Conservation (phyloP, 2,797 vertebrate species). For the Nasua narica region DNA sequence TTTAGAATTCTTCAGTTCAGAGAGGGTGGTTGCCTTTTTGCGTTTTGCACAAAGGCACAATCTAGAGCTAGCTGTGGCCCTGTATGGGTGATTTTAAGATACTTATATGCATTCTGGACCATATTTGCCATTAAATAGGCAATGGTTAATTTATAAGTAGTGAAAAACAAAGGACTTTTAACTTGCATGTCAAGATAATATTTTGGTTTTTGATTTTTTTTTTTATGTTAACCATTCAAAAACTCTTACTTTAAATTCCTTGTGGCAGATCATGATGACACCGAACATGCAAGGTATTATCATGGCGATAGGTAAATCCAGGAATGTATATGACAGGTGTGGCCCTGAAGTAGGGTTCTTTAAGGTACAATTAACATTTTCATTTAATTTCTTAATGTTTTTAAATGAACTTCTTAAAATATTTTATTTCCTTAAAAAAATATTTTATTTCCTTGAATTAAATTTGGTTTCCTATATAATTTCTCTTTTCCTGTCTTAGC, state of each 20-base stretch:
- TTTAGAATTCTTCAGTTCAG: background rate
- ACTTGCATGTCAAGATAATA: constrained; percentile 80
- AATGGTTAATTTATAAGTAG: constrained; percentile 52
- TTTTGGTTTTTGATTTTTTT: constrained; percentile 71
- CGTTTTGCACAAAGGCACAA: background rate
- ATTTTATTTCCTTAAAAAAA: constrained; percentile 30
- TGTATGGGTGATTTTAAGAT: constrained; percentile 31
- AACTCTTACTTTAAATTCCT: constrained; percentile 84
- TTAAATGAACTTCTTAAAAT: constrained; percentile 53
- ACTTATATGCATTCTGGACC: constrained; percentile 39
- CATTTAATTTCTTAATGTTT: constrained; percentile 71
- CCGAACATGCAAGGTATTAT: constrained; percentile 99
- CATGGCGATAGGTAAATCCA: constrained; percentile 99
- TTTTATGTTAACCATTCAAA: constrained; percentile 81
- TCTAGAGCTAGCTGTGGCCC: background rate
- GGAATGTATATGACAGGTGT: constrained; percentile 97
- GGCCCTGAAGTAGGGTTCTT: constrained; percentile 99
- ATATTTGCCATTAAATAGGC: constrained; percentile 53
- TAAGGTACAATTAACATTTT: constrained; percentile 92
- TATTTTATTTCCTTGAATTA: constrained; percentile 13
- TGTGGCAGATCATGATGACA: constrained; percentile 98
- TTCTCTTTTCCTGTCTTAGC: constrained; percentile 1
- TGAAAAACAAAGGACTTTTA: constrained; percentile 56
- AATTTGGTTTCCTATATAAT: constrained; percentile 44
- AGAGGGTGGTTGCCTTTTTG: constrained; percentile 31